A percentile compares a stretch with the other conserved stretches of the same genome.
Conservation (phyloP, 2,113 vertebrate species). For the Paramormyrops kingsleyae region DNA sequence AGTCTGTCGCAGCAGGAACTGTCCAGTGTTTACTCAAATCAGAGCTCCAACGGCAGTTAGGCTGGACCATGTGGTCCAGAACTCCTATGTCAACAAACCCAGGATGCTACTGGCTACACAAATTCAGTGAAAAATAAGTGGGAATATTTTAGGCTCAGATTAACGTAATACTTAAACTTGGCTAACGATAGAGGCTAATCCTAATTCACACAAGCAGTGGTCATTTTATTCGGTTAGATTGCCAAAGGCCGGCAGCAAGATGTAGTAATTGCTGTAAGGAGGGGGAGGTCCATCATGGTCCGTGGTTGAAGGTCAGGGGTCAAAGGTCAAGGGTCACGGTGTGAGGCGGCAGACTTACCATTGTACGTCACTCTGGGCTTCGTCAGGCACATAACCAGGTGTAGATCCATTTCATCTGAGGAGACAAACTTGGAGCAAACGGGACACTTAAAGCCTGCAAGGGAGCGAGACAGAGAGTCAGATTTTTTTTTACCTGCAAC, state of each 20-base stretch:
- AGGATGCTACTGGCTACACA: background rate
- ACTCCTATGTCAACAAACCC: background rate
- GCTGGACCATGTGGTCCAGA: background rate
- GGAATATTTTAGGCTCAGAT: background rate
- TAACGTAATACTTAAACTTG: background rate
- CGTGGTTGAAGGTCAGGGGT: background rate
- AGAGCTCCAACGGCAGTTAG: background rate
- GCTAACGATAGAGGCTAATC: background rate
- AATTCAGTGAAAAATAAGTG: background rate
- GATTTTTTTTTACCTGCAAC: background rate
- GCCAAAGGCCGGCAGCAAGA: background rate
- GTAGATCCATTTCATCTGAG: slow-evolving; percentile 92
- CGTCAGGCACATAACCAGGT: slow-evolving; percentile 92
- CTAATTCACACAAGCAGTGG: background rate
- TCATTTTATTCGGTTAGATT: background rate
- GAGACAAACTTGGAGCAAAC: slow-evolving; percentile 93
- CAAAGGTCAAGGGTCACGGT: slow-evolving; percentile 16
- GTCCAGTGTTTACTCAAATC: background rate
- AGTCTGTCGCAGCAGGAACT: background rate
- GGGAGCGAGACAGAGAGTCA: background rate
- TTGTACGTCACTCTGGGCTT: slow-evolving; percentile 95
- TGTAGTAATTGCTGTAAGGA: background rate
- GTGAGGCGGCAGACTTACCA: slow-evolving; percentile 59
- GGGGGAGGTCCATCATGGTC: background rate
- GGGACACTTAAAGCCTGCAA: slow-evolving; percentile 87